phyloP scores from a whole-genome alignment of 2,797 vertebrate species.

The Apodemus agrarius region DNA sequence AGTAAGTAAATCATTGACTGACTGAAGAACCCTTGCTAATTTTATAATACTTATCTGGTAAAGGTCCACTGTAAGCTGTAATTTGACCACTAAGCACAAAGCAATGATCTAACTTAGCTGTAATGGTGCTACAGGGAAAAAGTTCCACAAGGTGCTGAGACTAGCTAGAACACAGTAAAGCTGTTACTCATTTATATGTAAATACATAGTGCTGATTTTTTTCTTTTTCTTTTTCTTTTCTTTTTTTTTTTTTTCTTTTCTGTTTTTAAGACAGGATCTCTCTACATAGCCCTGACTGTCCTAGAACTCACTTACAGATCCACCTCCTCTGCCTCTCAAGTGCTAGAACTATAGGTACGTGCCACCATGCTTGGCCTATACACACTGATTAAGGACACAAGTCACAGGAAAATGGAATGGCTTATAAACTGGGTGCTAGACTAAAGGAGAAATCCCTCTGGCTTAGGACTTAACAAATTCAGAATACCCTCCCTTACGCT shows the following conservation, averaged over 20 bases:
- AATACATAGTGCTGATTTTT: neutral
- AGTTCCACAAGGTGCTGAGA: neutral
- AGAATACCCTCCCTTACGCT: fast-evolving
- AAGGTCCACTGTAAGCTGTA: neutral
- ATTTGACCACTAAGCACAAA: neutral
- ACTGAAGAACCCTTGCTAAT: neutral
- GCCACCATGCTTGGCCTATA: neutral
- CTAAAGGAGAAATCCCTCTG: neutral
- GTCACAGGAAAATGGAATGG: neutral
- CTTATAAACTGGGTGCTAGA: neutral
- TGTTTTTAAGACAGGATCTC: neutral
- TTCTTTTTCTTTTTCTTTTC: neutral
- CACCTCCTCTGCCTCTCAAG: neutral
- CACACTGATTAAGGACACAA: neutral
- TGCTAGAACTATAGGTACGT: neutral
- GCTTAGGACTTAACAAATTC: neutral
- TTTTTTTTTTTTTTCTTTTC: neutral
- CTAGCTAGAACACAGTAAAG: neutral
- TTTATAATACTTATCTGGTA: neutral
- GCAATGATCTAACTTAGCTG: neutral
- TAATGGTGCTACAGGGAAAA: neutral
- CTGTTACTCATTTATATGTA: neutral
- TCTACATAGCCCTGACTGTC: neutral
- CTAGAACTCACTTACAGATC: neutral
- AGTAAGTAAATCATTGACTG: neutral